These are phyloP conservation scores for Clunio marinus DNA, from an alignment of 2,888 invertebrate genomes.

Conservation along the genomic window DNA sequence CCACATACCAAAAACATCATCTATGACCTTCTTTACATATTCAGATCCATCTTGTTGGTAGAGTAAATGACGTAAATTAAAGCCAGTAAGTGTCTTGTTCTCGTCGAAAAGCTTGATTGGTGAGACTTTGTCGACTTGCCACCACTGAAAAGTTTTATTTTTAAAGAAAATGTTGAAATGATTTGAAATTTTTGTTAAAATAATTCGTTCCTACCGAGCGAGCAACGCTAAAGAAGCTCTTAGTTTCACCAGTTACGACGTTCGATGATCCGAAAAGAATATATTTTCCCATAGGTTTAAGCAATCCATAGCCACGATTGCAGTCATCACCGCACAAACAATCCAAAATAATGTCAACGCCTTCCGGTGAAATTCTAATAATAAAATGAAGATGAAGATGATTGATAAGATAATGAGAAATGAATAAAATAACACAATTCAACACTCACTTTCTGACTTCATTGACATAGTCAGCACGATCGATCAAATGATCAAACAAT, in stretches of 20 bases:
- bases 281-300: conserved; percentile 86
- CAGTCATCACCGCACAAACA: conserved; percentile 86
- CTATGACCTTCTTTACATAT: conserved; percentile 66
- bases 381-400: conserved; percentile 41
- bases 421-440: conserved; percentile 19
- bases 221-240: conserved; percentile 86
- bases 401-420: conserved; percentile 8
- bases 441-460: conserved; percentile 76
- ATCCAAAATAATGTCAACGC: conserved; percentile 82
- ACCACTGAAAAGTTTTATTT: conserved; percentile 61
- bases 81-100: conserved; percentile 76
- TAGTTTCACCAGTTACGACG: conserved; percentile 85
- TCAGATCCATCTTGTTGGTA: conserved; percentile 71
- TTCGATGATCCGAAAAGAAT: conserved; percentile 83
- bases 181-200: neutral
- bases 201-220: conserved; percentile 75
- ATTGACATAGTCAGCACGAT: conserved; percentile 74
- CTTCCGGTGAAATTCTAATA: conserved; percentile 64
- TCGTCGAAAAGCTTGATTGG: conserved; percentile 85
- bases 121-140: conserved; percentile 88
- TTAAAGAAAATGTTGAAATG: conserved; percentile 3
- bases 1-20: conserved; percentile 71
- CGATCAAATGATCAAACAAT: conserved; percentile 71
- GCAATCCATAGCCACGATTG: conserved; percentile 74
- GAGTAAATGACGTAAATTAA: conserved; percentile 78